phyloP scores from a whole-genome alignment of 2,797 vertebrate species.

The Anguilla anguilla region DNA sequence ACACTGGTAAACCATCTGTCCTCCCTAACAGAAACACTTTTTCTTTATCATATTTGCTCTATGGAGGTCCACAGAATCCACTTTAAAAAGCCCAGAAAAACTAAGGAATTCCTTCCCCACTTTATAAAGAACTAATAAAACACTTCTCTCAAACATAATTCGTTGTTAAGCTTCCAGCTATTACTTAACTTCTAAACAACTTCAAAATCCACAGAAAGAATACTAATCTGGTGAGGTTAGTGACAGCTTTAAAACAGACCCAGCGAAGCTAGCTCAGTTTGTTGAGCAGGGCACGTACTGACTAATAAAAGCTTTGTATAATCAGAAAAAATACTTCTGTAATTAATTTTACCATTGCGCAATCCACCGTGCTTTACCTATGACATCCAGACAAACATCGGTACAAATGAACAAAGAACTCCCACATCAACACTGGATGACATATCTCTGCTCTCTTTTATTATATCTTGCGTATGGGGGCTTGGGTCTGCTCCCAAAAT shows the following conservation, averaged over 20 bases:
- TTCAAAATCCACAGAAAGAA: neutral
- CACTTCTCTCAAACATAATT: neutral
- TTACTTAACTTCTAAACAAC: neutral
- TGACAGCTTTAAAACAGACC: neutral
- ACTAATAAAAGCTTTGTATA: neutral
- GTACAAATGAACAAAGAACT: neutral
- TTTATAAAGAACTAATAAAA: neutral
- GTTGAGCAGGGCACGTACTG: neutral
- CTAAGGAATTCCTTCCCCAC: neutral
- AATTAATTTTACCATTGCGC: neutral
- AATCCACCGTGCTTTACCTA: neutral
- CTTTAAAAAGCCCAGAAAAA: neutral
- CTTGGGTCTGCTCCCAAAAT: neutral
- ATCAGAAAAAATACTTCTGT: neutral
- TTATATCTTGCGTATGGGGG: neutral
- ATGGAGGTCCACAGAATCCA: neutral
- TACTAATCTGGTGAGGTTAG: neutral
- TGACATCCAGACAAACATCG: neutral
- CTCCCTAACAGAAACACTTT: neutral
- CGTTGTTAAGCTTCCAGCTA: neutral
- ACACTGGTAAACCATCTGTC: neutral
- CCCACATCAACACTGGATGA: neutral
- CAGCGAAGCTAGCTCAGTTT: neutral
- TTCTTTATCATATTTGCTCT: neutral
- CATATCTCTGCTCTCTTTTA: neutral